Base-by-base conservation (phyloP, 2,888 invertebrate genomes). In the Halictus quadricinctus region DNA sequence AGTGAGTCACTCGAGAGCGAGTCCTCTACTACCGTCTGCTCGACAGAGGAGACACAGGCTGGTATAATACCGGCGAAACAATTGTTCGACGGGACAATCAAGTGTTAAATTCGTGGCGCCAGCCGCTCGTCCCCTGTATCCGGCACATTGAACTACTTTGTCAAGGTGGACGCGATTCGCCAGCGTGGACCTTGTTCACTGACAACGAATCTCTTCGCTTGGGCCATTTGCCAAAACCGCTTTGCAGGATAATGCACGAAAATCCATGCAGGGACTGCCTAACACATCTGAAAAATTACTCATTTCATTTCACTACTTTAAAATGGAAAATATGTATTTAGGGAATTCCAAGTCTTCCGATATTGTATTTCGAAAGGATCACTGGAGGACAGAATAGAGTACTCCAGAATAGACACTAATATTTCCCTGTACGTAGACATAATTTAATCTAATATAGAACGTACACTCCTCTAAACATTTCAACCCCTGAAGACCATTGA, bases 101-200 rank as follows among this genome's bases (percentile, higher is more conserved):
- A 90, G 90, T 92, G 90, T 89, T 91, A 91, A 91, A 92, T 90
- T 91, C 87, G 86, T 91, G 91, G 91, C 91, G 91, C 91, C 91
- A 92, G 90, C 87, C 84, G 87, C 81, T 85, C 82, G 86, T 83
- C 88, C 86, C 81, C 79, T 82, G 87, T 88, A 89, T 88, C 85
- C 91, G 88, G 89, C 84, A 83, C 84, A 80, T 87, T 87, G 54
- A 81, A 91, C 88, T 83, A 87, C 84, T 87, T 88, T 72, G 80
- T 75, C 84, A 88, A 90, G 88, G 89, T 88, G 77, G 79, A 88
- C 69, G 66, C 80, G 70, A 69, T 83, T 81, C 72, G 46, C 36
- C 54, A 6, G 54, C 10, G n/a, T 21, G 41, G 15, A 8, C 46
- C 41, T 29, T 21, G 58, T 8, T 48, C 64, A 5, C 21, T 2